Base-by-base conservation (phyloP, 92 coral and sea anemone genomes). In the Ricordea florida region DNA sequence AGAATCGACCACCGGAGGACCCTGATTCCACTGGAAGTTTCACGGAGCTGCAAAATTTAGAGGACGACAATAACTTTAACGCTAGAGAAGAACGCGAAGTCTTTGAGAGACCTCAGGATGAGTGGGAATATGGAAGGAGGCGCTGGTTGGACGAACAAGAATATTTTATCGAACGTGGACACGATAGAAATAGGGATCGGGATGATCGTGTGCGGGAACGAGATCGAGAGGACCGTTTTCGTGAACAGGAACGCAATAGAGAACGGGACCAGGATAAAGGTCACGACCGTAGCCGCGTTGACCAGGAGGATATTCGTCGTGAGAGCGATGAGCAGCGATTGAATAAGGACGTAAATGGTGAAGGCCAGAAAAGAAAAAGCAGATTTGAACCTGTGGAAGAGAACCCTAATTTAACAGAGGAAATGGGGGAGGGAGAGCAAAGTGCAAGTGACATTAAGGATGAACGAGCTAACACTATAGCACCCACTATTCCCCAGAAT, bases 211-310 rank as follows among this genome's bases (percentile, higher is more conserved):
- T 41, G 34, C 75, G 71, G 65, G 53, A 64, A 25, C 66, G 78
- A 36, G 90, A 60, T 50, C 78, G 88, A 1, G 77, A 69, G 24
- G 83, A 76, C 25, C 83, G 88, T 49, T 79, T 73, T 37, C 83
- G 88, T 18, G 83, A 65, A 3, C 82, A 72, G 15, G 83, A 57
- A 25, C 40, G 89, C 7, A 55, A 55, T 10, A 55, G 85, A 5
- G 85, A 70, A 10, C 67, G 86, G 8, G 92, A 75, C 2, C 85
- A 85, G 15, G 93, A 79, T 10, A 63, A 85, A 6, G 87, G 74
- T 1, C 63, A 66, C 2, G 74, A 56, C 15, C 66, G 83, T 11
- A 84, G 61, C 8, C 47, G 88, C 3, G 91, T 66, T 3, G 87
- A 74, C 8, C 73, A 75, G 5, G 91, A 87, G 10, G 83, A 67